A percentile compares a stretch with the other conserved stretches of the same genome.
Conservation (phyloP, 2,113 vertebrate genomes). For the Prunella himalayana region DNA sequence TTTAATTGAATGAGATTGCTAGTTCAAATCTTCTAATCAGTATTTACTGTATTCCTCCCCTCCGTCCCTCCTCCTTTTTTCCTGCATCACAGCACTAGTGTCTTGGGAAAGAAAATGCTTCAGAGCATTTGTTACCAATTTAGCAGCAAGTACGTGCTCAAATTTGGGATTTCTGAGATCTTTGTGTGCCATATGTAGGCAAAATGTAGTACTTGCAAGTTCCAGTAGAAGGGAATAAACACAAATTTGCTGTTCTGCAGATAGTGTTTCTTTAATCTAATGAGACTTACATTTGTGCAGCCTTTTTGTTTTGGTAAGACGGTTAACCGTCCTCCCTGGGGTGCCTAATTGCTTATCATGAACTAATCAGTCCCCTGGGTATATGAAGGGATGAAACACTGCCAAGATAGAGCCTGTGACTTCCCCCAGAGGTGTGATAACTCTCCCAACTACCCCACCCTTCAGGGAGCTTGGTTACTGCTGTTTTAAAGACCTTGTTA, state of each 20-base stretch:
- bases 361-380: conserved; percentile 49
- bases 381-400: conserved; percentile 24
- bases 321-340: conserved; percentile 34
- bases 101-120: conserved; percentile 45
- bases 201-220: conserved; percentile 30
- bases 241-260: conserved; percentile 29
- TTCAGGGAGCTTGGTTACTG: background rate
- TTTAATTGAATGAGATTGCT: background rate
- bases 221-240: conserved; percentile 38
- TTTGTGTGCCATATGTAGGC: conserved; percentile 30
- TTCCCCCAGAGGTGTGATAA: conserved; percentile 40
- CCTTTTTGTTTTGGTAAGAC: conserved; percentile 50
- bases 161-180: conserved; percentile 41
- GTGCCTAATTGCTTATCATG: conserved; percentile 48
- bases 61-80: background rate
- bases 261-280: conserved; percentile 44
- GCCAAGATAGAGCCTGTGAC: conserved; percentile 20
- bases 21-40: background rate
- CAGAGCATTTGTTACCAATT: conserved; percentile 69
- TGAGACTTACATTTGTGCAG: conserved; percentile 43
- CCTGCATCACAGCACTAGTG: background rate
- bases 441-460: background rate
- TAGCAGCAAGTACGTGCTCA: conserved; percentile 59
- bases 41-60: conserved; percentile 19
- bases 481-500: background rate